phyloP scores from a whole-genome alignment of 2,888 invertebrate species.

The Crossocerus cetratus region DNA sequence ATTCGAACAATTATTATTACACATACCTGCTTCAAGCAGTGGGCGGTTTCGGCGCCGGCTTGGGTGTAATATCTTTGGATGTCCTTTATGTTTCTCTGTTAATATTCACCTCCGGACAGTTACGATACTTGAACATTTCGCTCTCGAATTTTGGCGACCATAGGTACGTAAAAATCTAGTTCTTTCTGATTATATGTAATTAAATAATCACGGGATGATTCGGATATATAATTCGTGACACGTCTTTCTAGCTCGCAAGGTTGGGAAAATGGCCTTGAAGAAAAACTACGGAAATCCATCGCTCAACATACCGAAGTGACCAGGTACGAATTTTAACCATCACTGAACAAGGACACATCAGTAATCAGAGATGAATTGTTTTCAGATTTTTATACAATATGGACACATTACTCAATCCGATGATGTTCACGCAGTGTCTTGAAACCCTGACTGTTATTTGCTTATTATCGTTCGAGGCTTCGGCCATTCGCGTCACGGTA shows the following conservation, averaged over 20 bases:
- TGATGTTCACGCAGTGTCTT: constrained; percentile 61
- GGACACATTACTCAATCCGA: constrained; percentile 48
- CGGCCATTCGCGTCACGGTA: constrained; percentile 55
- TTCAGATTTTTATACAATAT: constrained; percentile 52
- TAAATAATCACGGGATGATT: no score
- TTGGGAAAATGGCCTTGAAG: neutral
- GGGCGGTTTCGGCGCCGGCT: constrained; percentile 47
- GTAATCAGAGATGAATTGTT: neutral
- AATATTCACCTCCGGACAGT: constrained; percentile 50
- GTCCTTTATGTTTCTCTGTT: constrained; percentile 53
- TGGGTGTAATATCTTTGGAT: constrained; percentile 57
- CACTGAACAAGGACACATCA: neutral
- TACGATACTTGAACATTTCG: constrained; percentile 51
- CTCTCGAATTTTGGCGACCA: constrained; percentile 21
- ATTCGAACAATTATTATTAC: constrained; percentile 39
- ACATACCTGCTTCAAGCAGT: constrained; percentile 54
- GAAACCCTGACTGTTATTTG: constrained; percentile 57
- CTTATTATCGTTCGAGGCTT: constrained; percentile 59
- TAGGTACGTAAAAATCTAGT: no score
- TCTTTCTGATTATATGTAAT: no score
- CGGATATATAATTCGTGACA: no score
- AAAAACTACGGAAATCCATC: constrained; percentile 50
- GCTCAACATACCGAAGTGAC: constrained; percentile 53
- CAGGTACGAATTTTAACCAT: constrained; percentile 32
- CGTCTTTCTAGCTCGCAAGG: no score